Evolutionary conservation across 1,140 invertebrate genomes (phyloP).

Genomic region (Drosophila biarmipes): DNA sequence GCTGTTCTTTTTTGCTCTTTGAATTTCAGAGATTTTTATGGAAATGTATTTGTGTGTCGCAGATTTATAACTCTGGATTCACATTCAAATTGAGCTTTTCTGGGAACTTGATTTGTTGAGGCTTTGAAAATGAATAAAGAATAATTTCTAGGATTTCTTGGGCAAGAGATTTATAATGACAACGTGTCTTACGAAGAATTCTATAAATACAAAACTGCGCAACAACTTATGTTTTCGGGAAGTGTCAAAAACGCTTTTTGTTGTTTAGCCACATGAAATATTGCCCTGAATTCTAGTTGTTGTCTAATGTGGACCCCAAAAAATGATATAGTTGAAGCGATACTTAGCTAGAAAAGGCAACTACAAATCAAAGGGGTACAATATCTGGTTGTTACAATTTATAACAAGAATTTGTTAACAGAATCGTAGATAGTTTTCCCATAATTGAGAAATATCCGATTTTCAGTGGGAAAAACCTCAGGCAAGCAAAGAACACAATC

Average conservation of each 20-base stretch:
- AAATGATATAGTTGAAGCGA: too few species aligned
- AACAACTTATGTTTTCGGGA: background rate
- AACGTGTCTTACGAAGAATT: conserved; percentile 1
- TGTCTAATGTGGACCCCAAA: background rate
- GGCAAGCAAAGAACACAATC: conserved; percentile 9
- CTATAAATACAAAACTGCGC: conserved; percentile 8
- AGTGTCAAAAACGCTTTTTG: background rate
- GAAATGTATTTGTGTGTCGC: conserved; percentile 54
- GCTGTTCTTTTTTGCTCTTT: conserved; percentile 32
- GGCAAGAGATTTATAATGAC: conserved; percentile 17
- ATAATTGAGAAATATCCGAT: background rate
- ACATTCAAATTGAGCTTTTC: conserved; percentile 59
- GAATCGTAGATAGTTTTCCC: background rate
- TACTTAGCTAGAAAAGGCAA: too few species aligned
- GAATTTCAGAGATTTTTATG: conserved; percentile 51
- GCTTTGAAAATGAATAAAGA: conserved; percentile 12
- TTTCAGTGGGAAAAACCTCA: background rate
- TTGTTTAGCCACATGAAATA: background rate
- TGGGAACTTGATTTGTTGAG: conserved; percentile 59
- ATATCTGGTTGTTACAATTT: background rate
- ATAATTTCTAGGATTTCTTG: conserved; percentile 9
- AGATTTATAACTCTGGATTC: conserved; percentile 44
- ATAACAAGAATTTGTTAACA: background rate
- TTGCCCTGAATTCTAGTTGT: background rate
- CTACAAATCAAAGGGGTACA: background rate